A percentile compares a stretch with the other conserved stretches of the same genome.
Conservation (phyloP, 2,797 vertebrate species). For the Clarias pachynema region DNA sequence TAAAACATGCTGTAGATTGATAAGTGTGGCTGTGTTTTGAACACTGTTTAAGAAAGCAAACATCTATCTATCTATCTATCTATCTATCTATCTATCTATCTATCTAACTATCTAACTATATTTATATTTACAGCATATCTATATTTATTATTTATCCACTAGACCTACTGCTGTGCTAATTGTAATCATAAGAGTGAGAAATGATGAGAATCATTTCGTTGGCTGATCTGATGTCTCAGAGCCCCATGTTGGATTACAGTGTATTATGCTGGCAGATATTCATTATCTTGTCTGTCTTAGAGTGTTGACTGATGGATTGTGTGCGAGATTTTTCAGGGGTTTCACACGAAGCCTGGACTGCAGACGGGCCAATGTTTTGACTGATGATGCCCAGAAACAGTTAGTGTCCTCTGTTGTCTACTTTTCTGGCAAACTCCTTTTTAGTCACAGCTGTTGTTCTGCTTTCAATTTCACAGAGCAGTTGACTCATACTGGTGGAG, state of each 20-base stretch:
- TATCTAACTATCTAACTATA: neutral
- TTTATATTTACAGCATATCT: neutral
- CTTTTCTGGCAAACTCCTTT: slow-evolving; percentile 40
- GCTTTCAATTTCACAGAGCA: slow-evolving; percentile 42
- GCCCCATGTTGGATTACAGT: slow-evolving; percentile 41
- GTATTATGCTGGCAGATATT: slow-evolving; percentile 44
- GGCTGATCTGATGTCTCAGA: slow-evolving; percentile 23
- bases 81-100: neutral
- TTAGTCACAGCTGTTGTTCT: slow-evolving; percentile 34
- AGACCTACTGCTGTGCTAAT: slow-evolving; percentile 16
- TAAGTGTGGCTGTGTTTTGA: slow-evolving; percentile 40
- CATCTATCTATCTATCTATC: neutral
- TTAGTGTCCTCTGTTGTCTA: slow-evolving; percentile 26
- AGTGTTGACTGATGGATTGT: slow-evolving; percentile 42
- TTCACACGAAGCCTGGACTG: slow-evolving; percentile 38
- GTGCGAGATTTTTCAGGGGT: slow-evolving; percentile 20
- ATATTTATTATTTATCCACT: slow-evolving; percentile 11
- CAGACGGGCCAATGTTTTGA: slow-evolving; percentile 37
- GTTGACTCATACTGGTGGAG: slow-evolving; percentile 36
- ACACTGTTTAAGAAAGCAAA: slow-evolving; percentile 28
- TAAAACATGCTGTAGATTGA: slow-evolving; percentile 53
- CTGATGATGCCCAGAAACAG: slow-evolving; percentile 37
- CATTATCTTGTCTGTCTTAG: slow-evolving; percentile 45
- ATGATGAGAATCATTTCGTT: slow-evolving; percentile 31
- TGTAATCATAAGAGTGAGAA: slow-evolving; percentile 38